Base-by-base conservation (phyloP, 2,888 invertebrate genomes). In the Glaucopsyche alexis region DNA sequence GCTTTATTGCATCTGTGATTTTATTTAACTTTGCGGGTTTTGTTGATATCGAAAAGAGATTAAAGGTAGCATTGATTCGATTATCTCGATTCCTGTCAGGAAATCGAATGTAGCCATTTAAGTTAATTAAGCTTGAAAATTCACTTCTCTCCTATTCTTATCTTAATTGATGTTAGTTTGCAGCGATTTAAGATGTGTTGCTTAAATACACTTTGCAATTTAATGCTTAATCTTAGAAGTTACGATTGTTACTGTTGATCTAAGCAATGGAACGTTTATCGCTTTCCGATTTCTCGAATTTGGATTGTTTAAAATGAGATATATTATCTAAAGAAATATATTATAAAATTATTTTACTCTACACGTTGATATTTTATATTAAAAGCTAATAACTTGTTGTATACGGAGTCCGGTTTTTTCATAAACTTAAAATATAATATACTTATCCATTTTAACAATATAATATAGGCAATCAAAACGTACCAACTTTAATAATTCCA, bases 31-130 rank as follows among this genome's bases (percentile, higher is more conserved):
- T 72, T 74, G 76, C 73, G 76, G 73, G 76, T 75, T 73, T 72
- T 71, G 72, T 71, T 76, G 78, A 76, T 77, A 77, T 77, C 72
- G 74, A 76, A 78, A 77, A 75, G 74, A 76, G 74, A 75, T 77
- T 75, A 66, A 72, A 71, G 75, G 74, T 74, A 73, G 75, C 78
- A 80, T 80, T 79, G 77, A 80, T 78, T 77, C 72, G 74, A 74
- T 75, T 79, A 81, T 78, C 79, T 78, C 75, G 79, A 78, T 77
- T 79, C 79, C 74, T 75, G 77, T 77, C 77, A 74, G 76, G 76
- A 77, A 79, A 80, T 79, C 80, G 80, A 78, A 80, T 79, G 78
- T 76, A 77, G 76, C 78, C 77, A 78, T 79, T 77, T 76, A 77
- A 79, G 78, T 79, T 79, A 80, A 80, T 80, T 80, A 79, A 79